phyloP scores from a whole-genome alignment of 1,140 invertebrate species.

The Hylyphantes graminicola region DNA sequence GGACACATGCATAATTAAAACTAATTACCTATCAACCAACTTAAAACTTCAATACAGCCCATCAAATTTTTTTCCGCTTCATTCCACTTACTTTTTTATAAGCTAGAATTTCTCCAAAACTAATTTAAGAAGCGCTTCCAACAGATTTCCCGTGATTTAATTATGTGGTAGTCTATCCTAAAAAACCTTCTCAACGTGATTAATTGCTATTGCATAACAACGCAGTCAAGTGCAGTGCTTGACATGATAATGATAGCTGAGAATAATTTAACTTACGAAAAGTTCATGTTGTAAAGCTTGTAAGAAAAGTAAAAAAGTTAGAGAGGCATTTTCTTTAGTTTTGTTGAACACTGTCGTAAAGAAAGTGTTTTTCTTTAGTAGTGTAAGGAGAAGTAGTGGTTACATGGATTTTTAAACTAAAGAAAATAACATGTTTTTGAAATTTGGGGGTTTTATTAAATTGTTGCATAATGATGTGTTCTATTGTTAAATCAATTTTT shows the following conservation, averaged over 20 bases:
- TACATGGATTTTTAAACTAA: too few relatives aligned
- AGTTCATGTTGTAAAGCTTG: too few relatives aligned
- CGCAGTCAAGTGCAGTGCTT: background rate
- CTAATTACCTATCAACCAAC: conserved; percentile 34
- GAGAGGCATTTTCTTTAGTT: too few relatives aligned
- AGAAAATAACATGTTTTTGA: too few relatives aligned
- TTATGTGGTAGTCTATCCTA: background rate
- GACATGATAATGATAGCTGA: background rate
- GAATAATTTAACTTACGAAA: conserved; percentile 2
- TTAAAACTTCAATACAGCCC: background rate
- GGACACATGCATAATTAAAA: conserved; percentile 26
- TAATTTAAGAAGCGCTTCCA: conserved; percentile 32
- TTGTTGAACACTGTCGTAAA: too few relatives aligned
- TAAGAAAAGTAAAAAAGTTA: too few relatives aligned
- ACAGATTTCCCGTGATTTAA: conserved; percentile 41
- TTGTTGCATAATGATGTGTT: too few relatives aligned
- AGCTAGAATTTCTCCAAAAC: conserved; percentile 22
- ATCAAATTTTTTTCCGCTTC: conserved; percentile 16
- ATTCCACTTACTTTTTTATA: background rate
- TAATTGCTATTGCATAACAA: conserved; percentile 23
- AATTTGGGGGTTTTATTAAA: too few relatives aligned
- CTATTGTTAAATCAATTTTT: too few relatives aligned
- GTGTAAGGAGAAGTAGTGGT: too few relatives aligned
- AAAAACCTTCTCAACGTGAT: background rate
- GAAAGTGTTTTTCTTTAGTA: too few relatives aligned